Conservation (phyloP, 1,140 invertebrate genomes). For the Manduca sexta region DNA sequence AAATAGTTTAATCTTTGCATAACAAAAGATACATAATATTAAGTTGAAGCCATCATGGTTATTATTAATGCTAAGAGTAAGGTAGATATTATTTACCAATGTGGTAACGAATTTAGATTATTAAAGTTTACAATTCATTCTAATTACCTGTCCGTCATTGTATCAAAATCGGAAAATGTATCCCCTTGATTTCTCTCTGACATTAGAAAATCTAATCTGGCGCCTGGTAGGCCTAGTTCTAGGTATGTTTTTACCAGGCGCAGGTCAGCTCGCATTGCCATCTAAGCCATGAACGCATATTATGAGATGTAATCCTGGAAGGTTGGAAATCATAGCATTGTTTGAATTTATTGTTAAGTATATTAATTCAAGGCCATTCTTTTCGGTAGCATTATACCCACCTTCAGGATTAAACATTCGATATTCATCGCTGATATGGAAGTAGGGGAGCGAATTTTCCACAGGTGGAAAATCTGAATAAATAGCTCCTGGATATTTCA, state of each 20-base stretch:
- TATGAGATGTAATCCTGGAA: conserved; percentile 88
- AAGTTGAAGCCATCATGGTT: too few species aligned
- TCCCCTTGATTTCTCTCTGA: conserved; percentile 96
- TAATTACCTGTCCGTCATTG: conserved; percentile 89
- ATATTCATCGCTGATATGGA: conserved; percentile 93
- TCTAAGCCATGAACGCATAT: conserved; percentile 97
- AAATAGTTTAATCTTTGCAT: too few species aligned
- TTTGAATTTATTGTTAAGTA: conserved; percentile 1
- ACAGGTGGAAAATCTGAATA: conserved; percentile 91
- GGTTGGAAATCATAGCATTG: conserved; percentile 4
- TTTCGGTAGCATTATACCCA: conserved; percentile 8
- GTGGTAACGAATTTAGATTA: too few species aligned
- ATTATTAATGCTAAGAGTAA: too few species aligned
- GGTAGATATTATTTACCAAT: too few species aligned
- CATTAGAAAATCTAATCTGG: conserved; percentile 96
- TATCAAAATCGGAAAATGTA: conserved; percentile 97
- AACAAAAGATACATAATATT: too few species aligned
- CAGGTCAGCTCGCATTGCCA: conserved; percentile 96
- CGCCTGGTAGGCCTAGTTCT: conserved; percentile 92
- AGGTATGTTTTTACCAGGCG: conserved; percentile 94
- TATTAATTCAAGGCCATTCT: not conserved
- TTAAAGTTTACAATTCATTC: not conserved
- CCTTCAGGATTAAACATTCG: conserved; percentile 89
- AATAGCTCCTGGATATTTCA: conserved; percentile 90
- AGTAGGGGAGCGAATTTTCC: conserved; percentile 92